phyloP scores from a whole-genome alignment of 1,140 invertebrate species.

The Caenorhabditis remanei region DNA sequence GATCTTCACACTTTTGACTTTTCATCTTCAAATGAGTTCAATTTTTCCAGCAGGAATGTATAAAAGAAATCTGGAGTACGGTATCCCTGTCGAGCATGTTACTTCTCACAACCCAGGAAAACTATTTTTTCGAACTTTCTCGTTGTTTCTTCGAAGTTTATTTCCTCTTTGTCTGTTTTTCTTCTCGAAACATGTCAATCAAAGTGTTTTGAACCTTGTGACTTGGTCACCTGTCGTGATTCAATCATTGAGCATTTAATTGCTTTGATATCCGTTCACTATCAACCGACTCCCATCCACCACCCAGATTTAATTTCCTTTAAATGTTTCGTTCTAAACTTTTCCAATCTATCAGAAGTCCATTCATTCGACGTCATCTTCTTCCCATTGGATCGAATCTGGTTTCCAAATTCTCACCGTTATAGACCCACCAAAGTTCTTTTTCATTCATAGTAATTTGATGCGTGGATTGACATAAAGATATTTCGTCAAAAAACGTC shows the following conservation, averaged over 20 bases:
- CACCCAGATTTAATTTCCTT: too few species aligned
- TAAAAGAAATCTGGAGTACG: too few species aligned
- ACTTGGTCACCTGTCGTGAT: not conserved
- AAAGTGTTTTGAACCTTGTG: not conserved
- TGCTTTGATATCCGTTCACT: not conserved
- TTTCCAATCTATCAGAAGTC: not conserved
- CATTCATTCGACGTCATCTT: slow-evolving; percentile 11
- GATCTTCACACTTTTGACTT: not conserved
- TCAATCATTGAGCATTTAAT: not conserved
- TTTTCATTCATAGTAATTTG: slow-evolving; percentile 49
- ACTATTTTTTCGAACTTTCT: too few species aligned
- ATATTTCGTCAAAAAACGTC: slow-evolving; percentile 10
- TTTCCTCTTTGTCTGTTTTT: too few species aligned
- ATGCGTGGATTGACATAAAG: not conserved
- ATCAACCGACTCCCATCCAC: not conserved
- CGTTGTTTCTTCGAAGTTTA: not conserved
- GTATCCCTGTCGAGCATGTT: too few species aligned
- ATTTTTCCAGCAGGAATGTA: not conserved
- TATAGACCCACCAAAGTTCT: slow-evolving; percentile 15
- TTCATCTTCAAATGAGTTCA: not conserved
- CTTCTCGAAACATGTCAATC: not conserved
- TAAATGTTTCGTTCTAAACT: not conserved
- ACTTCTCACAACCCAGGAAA: too few species aligned
- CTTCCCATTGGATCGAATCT: not conserved
- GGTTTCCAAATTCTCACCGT: slow-evolving; percentile 47